These are phyloP conservation scores for Lacerta bilineata DNA, from an alignment of 2,797 vertebrate species.

Conservation along the genomic window DNA sequence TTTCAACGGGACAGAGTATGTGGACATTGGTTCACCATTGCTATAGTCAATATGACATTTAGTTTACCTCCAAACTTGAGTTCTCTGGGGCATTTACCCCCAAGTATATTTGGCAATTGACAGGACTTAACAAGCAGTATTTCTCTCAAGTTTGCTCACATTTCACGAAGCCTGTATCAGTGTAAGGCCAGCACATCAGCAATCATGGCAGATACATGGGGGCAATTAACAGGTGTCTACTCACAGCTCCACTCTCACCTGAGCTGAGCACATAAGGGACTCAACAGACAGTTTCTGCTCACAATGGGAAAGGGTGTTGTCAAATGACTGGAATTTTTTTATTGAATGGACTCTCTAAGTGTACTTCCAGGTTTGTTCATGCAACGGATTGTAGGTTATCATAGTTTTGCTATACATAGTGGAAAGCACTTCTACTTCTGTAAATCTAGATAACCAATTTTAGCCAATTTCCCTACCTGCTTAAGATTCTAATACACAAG, in stretches of 20 bases:
- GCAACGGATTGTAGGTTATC: neutral
- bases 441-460: neutral
- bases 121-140: neutral
- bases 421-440: neutral
- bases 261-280: neutral
- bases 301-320: neutral
- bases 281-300: neutral
- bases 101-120: neutral
- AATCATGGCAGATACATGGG: neutral
- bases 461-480: neutral
- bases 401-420: neutral
- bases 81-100: neutral
- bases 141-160: neutral
- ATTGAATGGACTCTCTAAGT: neutral
- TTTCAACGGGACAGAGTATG: neutral
- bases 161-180: neutral
- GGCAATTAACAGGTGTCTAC: neutral
- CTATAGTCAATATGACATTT: neutral
- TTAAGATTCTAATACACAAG: too few relatives aligned
- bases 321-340: neutral
- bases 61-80: neutral
- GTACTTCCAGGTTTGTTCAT: neutral
- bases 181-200: too few relatives aligned
- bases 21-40: neutral
- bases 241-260: neutral